Percentiles rank a stretch among this genome's conserved stretches.
These are phyloP conservation scores for Mizuhopecten yessoensis DNA, from an alignment of 1,140 invertebrate genomes.

Conservation along the genomic window DNA sequence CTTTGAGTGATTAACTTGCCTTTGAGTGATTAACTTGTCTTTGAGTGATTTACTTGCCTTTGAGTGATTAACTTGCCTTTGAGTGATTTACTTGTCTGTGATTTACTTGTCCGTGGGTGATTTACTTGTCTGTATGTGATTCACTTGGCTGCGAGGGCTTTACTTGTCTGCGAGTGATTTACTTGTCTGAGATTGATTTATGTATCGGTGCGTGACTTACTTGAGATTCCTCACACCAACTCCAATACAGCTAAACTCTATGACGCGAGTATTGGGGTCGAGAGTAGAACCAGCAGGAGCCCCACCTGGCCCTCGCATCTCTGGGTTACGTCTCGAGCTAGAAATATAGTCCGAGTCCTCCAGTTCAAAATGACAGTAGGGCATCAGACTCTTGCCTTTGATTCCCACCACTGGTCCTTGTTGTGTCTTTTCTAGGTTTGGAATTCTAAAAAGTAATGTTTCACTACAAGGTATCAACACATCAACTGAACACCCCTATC, in stretches of 20 bases:
- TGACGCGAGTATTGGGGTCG: constrained; percentile 82
- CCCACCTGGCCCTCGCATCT: constrained; percentile 80
- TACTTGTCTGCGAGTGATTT: too few species aligned
- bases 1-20: not conserved
- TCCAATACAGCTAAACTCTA: constrained; percentile 82
- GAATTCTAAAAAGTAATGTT: constrained; percentile 71
- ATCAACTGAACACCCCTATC: too few species aligned
- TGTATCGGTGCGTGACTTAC: constrained; percentile 64
- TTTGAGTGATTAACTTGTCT: too few species aligned
- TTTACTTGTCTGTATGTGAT: too few species aligned
- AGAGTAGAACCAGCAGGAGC: constrained; percentile 79
- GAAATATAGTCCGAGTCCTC: constrained; percentile 83
- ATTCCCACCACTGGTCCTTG: constrained; percentile 80
- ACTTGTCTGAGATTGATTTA: too few species aligned
- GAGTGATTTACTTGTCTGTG: not conserved
- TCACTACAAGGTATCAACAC: too few species aligned
- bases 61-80: not conserved
- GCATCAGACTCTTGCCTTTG: constrained; percentile 81
- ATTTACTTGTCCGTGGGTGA: not conserved
- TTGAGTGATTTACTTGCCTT: too few species aligned
- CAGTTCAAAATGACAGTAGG: constrained; percentile 84
- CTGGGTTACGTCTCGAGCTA: constrained; percentile 80
- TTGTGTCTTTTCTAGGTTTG: constrained; percentile 78
- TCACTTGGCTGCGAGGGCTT: too few species aligned
- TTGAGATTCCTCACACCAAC: constrained; percentile 75